A percentile compares a stretch with the other conserved stretches of the same genome.
Conservation (phyloP, 2,797 vertebrate species). For the Ibycter americanus region DNA sequence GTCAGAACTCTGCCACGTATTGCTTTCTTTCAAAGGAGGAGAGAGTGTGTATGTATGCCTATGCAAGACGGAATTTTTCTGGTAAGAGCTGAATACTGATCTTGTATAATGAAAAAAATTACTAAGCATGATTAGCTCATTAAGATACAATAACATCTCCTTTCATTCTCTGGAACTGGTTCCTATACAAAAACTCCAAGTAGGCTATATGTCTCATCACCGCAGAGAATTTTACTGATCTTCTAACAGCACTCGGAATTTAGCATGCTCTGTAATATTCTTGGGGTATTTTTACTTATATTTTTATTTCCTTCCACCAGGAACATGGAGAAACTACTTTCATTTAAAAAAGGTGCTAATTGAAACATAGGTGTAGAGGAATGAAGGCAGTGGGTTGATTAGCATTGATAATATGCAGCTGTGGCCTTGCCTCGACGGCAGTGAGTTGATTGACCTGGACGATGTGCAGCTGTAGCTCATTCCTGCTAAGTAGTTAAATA, state of each 20-base stretch:
- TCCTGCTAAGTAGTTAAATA: no score
- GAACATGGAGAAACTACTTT: neutral
- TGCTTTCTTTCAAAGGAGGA: neutral
- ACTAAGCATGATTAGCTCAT: neutral
- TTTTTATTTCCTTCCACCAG: neutral
- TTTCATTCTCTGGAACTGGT: neutral
- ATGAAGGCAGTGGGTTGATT: no score
- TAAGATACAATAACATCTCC: neutral
- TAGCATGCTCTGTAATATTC: neutral
- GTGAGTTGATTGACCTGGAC: no score
- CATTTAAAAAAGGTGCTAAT: neutral
- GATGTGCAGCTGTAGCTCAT: no score
- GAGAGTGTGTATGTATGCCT: fast-evolving
- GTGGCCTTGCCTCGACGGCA: no score
- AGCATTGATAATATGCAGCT: no score
- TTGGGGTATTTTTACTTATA: neutral
- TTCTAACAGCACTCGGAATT: neutral
- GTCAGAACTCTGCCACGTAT: neutral
- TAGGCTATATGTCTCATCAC: neutral
- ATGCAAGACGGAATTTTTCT: neutral
- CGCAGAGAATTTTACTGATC: neutral
- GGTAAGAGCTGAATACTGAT: neutral
- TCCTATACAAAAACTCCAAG: neutral
- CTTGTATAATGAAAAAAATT: neutral
- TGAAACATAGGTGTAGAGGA: neutral